A percentile compares a stretch with the other conserved stretches of the same genome.
These are phyloP conservation scores for Uloborus plumipes DNA, from an alignment of 2,888 invertebrate genomes.

Conservation along the genomic window DNA sequence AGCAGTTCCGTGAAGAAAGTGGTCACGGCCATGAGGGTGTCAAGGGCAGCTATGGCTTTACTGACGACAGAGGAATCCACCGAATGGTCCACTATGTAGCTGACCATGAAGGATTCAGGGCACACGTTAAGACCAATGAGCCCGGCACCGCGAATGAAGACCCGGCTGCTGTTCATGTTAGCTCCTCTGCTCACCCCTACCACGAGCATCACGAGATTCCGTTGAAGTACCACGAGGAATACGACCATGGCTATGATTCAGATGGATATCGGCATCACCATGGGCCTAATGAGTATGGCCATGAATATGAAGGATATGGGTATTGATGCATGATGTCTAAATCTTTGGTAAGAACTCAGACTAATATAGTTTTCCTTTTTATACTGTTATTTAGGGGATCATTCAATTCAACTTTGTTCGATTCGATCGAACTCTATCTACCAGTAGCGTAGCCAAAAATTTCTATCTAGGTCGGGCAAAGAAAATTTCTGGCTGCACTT, in stretches of 20 bases:
- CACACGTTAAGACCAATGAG: constrained; percentile 46
- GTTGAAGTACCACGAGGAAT: not conserved
- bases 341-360: no score
- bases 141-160: constrained; percentile 43
- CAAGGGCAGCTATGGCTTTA: constrained; percentile 47
- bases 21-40: constrained; percentile 20
- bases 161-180: constrained; percentile 24
- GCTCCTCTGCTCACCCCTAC: constrained; percentile 32
- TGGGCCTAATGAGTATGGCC: not conserved
- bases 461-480: no score
- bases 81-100: constrained; percentile 43
- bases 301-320: constrained; percentile 7
- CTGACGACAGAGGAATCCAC: constrained; percentile 28
- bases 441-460: no score
- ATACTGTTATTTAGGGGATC: no score
- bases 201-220: constrained; percentile 17
- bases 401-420: no score
- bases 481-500: no score
- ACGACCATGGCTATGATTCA: constrained; percentile 13
- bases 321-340: not conserved
- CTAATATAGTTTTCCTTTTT: no score
- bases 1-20: constrained; percentile 20
- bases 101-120: constrained; percentile 36
- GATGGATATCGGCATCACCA: not conserved
- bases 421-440: no score